Conservation (phyloP, 92 coral and sea anemone genomes). For the Epizoanthus ramosus region DNA sequence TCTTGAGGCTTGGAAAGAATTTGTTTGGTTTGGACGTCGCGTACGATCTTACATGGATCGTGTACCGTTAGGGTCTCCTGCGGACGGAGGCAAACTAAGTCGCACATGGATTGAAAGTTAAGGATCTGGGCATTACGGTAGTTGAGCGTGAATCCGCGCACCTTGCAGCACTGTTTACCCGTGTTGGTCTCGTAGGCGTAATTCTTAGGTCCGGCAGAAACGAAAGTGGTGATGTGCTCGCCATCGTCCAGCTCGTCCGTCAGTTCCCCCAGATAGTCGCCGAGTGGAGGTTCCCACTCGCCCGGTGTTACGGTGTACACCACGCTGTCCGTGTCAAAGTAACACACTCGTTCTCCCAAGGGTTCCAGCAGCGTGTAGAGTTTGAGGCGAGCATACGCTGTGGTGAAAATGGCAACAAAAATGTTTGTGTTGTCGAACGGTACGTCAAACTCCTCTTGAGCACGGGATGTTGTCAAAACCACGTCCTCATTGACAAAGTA, state of each 20-base stretch:
- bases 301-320: background rate
- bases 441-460: background rate
- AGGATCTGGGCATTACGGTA: background rate
- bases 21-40: background rate
- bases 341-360: background rate
- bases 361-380: background rate
- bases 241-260: conserved; percentile 21
- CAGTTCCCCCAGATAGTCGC: conserved; percentile 19
- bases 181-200: background rate
- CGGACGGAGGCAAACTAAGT: background rate
- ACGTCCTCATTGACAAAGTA: background rate
- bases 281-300: background rate
- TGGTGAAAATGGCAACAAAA: conserved; percentile 9
- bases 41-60: background rate
- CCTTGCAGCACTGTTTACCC: background rate
- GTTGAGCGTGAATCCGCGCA: background rate
- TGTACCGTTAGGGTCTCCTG: background rate
- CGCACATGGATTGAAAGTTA: background rate
- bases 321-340: conserved; percentile 31
- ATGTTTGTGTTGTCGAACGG: background rate
- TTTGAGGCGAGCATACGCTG: background rate
- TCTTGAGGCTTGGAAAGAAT: background rate
- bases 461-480: background rate
- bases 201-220: conserved; percentile 31
- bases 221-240: conserved; percentile 2